Evolutionary conservation across 2,113 vertebrate species (phyloP).

Genomic region (Clarias macrocephalus): DNA sequence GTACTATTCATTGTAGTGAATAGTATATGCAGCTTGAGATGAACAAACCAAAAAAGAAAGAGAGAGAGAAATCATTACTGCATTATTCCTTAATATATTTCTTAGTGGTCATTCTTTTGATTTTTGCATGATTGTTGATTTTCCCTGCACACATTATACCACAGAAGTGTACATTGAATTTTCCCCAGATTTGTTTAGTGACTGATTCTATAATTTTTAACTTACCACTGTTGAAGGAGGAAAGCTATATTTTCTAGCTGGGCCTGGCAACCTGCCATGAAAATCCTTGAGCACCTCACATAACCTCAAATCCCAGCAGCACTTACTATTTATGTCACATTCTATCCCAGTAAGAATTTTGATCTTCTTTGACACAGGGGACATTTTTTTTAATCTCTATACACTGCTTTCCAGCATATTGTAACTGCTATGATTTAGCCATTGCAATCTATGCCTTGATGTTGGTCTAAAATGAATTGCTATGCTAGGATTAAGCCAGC

Average conservation of each 20-base stretch:
- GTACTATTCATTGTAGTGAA: not conserved
- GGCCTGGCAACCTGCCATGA: slow-evolving; percentile 52
- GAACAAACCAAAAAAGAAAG: not conserved
- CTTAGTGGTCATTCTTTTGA: not conserved
- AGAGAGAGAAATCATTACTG: not conserved
- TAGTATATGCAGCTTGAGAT: not conserved
- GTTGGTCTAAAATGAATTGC: slow-evolving; percentile 20
- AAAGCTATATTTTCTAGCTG: slow-evolving; percentile 61
- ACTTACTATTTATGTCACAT: slow-evolving; percentile 46
- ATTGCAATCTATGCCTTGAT: slow-evolving; percentile 28
- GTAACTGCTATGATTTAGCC: slow-evolving; percentile 12
- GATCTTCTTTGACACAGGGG: slow-evolving; percentile 28
- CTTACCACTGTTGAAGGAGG: slow-evolving; percentile 56
- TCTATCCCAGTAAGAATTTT: slow-evolving; percentile 50
- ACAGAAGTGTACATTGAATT: not conserved
- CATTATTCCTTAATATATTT: not conserved
- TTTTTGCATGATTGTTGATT: not conserved
- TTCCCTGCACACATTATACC: not conserved
- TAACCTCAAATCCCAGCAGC: slow-evolving; percentile 30
- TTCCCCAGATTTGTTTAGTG: not conserved
- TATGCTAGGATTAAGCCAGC: slow-evolving; percentile 39
- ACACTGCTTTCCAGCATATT: slow-evolving; percentile 15
- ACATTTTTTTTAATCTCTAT: slow-evolving; percentile 43
- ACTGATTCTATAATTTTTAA: not conserved
- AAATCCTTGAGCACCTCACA: slow-evolving; percentile 16